A percentile compares a stretch with the other conserved stretches of the same genome.
These are phyloP conservation scores for Plotosus lineatus DNA, from an alignment of 2,113 vertebrate species.

Conservation along the genomic window DNA sequence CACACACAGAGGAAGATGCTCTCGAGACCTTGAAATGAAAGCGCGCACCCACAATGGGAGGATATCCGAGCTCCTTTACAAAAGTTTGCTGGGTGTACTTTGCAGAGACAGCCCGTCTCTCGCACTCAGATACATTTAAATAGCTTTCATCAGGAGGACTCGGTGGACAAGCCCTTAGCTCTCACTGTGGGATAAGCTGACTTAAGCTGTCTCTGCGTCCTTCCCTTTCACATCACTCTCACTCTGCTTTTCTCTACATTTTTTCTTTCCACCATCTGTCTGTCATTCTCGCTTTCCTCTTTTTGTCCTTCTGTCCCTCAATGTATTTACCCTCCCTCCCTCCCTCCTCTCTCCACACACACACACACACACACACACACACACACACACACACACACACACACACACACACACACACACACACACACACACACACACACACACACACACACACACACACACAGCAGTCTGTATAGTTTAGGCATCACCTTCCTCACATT, in stretches of 20 bases:
- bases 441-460: too few relatives aligned
- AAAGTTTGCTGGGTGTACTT: constrained; percentile 56
- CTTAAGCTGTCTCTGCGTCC: constrained; percentile 15
- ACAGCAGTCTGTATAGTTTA: not conserved
- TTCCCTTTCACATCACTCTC: constrained; percentile 42
- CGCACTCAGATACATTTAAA: constrained; percentile 36
- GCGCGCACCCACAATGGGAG: constrained; percentile 53
- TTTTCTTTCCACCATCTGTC: constrained; percentile 19
- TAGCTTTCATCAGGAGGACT: constrained; percentile 40
- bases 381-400: too few relatives aligned
- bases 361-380: too few relatives aligned
- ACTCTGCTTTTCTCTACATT: not conserved
- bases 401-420: too few relatives aligned
- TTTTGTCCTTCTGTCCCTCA: not conserved
- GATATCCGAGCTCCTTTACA: constrained; percentile 63
- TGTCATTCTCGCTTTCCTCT: constrained; percentile 12
- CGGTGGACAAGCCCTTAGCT: constrained; percentile 15
- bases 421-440: too few relatives aligned
- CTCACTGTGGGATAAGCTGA: constrained; percentile 3
- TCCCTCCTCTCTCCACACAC: not conserved
- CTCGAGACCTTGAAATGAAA: constrained; percentile 64
- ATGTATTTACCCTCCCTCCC: not conserved
- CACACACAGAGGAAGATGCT: constrained; percentile 44
- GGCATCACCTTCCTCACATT: constrained; percentile 26
- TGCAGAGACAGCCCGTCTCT: constrained; percentile 38